phyloP scores from a whole-genome alignment of 2,113 vertebrate genomes.

The Odontesthes bonariensis region DNA sequence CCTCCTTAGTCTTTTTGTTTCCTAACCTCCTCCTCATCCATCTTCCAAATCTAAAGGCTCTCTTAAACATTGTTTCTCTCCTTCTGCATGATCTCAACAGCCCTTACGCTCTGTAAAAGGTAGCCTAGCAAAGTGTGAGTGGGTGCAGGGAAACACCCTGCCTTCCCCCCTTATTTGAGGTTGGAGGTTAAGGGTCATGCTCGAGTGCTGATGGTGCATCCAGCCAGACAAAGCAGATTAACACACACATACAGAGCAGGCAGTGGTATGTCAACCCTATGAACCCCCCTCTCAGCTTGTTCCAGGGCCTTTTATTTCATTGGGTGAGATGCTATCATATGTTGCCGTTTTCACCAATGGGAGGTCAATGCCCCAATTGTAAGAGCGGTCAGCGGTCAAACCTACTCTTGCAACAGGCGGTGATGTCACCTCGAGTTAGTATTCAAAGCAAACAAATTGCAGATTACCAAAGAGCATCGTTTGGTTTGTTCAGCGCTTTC shows the following conservation, averaged over 20 bases:
- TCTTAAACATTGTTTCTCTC: conserved; percentile 8
- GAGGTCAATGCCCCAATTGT: conserved; percentile 62
- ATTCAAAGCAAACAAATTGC: conserved; percentile 60
- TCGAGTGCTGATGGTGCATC: conserved; percentile 76
- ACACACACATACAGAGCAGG: conserved; percentile 36
- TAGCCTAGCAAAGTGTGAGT: not conserved
- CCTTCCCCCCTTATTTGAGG: conserved; percentile 30
- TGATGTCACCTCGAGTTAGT: conserved; percentile 47
- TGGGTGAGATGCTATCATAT: conserved; percentile 66
- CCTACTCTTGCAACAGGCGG: conserved; percentile 24
- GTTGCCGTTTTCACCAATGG: conserved; percentile 66
- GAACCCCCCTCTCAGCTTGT: conserved; percentile 24
- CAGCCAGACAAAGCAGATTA: conserved; percentile 79
- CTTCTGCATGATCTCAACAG: not conserved
- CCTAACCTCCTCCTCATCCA: not conserved
- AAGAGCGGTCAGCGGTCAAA: conserved; percentile 62
- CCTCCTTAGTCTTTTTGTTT: conserved; percentile 13
- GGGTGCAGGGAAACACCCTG: not conserved
- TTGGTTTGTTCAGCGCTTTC: not conserved
- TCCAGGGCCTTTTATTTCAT: conserved; percentile 51
- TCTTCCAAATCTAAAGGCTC: not conserved
- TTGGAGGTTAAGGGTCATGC: conserved; percentile 68
- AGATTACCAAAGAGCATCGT: conserved; percentile 13
- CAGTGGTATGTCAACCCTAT: conserved; percentile 58
- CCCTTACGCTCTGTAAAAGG: conserved; percentile 9